phyloP scores from a whole-genome alignment of 1,140 invertebrate genomes.

The Heliconius hermathena region DNA sequence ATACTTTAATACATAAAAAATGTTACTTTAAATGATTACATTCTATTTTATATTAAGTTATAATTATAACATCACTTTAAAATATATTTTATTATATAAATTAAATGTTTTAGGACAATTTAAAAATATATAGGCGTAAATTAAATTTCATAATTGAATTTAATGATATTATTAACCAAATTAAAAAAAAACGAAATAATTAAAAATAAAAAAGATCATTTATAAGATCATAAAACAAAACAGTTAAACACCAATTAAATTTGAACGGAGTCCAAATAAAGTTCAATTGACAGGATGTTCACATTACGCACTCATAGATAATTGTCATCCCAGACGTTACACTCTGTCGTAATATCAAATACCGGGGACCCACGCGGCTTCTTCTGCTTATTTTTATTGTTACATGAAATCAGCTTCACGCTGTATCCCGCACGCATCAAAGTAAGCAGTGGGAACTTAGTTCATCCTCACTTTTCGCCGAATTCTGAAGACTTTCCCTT shows the following conservation, averaged over 20 bases:
- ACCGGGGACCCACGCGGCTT: neutral
- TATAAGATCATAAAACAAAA: neutral
- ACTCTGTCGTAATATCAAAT: slow-evolving; percentile 4
- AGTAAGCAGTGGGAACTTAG: no score
- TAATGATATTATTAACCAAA: neutral
- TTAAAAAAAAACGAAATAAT: neutral
- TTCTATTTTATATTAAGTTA: no score
- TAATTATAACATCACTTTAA: no score
- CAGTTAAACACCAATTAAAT: slow-evolving; percentile 20
- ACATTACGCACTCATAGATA: slow-evolving; percentile 34
- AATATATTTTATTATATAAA: no score
- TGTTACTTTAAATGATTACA: no score
- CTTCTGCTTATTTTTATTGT: neutral
- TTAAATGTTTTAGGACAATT: no score
- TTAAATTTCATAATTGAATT: neutral
- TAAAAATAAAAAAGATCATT: neutral
- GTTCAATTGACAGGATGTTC: slow-evolving; percentile 37
- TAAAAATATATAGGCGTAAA: no score
- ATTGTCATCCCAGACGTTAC: slow-evolving; percentile 21
- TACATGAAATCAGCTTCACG: neutral
- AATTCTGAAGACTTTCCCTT: no score
- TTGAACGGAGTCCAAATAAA: slow-evolving; percentile 21
- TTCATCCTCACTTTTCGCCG: no score
- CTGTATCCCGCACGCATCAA: no score
- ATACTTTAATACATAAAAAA: no score